Base-by-base conservation (phyloP, 2,113 vertebrate species). In the Sclerurus mexicanus region DNA sequence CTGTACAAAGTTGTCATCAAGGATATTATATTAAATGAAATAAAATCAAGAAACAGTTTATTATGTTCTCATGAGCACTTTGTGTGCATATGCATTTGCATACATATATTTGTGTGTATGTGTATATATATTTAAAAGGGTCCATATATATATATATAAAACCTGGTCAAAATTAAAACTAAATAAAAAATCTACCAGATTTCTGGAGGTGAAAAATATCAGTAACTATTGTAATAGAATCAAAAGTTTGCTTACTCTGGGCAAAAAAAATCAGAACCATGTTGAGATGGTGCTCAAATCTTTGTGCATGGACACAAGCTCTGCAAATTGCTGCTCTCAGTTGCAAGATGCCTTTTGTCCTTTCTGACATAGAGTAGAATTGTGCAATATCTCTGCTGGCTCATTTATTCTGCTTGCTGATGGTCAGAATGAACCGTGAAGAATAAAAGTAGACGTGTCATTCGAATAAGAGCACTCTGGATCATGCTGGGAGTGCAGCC, bases 361-460 rank as follows among this genome's bases (percentile, higher is more conserved):
- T 37, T 89, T 85, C 52, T 69, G 23, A 53, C 1, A 7, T 31
- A 76, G 71, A 81, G 42, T 47, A 39, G 80, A 49, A 81, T 95
- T 95, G 78, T 7, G 5, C 87, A 67, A 31, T 66, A 25, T 59
- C 50, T 87, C 52, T 74, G 50, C 59, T 90, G 79, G 58, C 91
- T 94, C 62, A 35, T 89, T 85, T 94, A 71, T 92, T 89, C 71
- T 92, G 84, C 56, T 47, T 94, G 66, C 30, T 6, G 47, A 6
- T 94, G 77, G 40, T 93, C 81, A 85, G 77, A 91, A 87, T 55
- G 89, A 95, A 91, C 74, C 86, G 69, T 89, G 94, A 87, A 91
- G 84, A 95, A 73, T 72, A 49, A 23, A 87, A 95, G 93, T 72
- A 78, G 77, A 85, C 0, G 2, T 87, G 87, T 63, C 89, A 58